A percentile compares a stretch with the other conserved stretches of the same genome.
Evolutionary conservation across 2,888 invertebrate species (phyloP).

Genomic region (Schrankia costaestrigalis): DNA sequence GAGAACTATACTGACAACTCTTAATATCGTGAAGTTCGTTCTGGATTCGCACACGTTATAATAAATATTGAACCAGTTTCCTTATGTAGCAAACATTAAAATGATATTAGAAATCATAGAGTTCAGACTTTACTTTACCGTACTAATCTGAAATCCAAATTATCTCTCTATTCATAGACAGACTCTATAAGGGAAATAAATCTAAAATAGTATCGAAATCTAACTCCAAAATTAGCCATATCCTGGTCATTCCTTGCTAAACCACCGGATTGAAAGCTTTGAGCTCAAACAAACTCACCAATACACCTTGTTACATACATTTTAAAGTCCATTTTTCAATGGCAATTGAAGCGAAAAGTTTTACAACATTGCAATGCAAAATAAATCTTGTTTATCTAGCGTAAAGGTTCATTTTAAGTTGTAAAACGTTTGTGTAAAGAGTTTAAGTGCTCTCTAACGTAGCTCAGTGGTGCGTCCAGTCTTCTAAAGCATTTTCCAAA

Average conservation of each 20-base stretch:
- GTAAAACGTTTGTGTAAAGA: conserved; percentile 2
- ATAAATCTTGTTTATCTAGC: fast-evolving
- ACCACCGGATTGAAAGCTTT: conserved; percentile 11
- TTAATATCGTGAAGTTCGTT: too few species aligned
- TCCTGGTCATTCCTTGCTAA: conserved; percentile 17
- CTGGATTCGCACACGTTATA: too few species aligned
- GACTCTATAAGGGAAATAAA: too few species aligned
- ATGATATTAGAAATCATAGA: too few species aligned
- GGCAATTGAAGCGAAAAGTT: neutral
- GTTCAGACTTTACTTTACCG: too few species aligned
- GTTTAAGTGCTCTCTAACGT: conserved; percentile 17
- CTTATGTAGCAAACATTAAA: too few species aligned
- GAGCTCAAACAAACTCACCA: neutral
- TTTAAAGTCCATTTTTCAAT: neutral
- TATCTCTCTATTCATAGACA: too few species aligned
- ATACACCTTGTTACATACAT: fast-evolving
- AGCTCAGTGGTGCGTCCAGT: conserved; percentile 17
- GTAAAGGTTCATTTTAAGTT: conserved; percentile 2
- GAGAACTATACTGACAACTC: too few species aligned
- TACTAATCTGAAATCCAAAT: too few species aligned
- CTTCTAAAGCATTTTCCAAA: conserved; percentile 27
- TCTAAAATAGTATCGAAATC: neutral
- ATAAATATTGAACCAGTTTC: too few species aligned
- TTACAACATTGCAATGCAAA: conserved; percentile 1
- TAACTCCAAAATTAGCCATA: conserved; percentile 19